Evolutionary conservation across 2,797 vertebrate genomes (phyloP).

Genomic region (Pteronotus mesoamericanus): DNA sequence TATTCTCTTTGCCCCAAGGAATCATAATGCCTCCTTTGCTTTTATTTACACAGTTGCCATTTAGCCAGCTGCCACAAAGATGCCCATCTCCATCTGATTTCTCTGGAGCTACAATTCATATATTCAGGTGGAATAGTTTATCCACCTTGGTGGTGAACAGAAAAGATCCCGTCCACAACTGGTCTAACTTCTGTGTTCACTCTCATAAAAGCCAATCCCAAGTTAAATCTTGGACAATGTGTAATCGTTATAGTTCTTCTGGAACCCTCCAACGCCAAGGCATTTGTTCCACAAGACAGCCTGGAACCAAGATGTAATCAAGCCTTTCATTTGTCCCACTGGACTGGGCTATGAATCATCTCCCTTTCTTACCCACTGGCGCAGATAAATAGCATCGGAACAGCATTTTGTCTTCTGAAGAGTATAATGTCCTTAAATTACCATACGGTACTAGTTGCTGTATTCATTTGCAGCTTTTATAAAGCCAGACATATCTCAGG

Average conservation of each 20-base stretch:
- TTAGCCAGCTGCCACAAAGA: slow-evolving; percentile 10
- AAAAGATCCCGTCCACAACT: background rate
- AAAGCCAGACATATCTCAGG: slow-evolving; percentile 8
- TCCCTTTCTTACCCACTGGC: slow-evolving; percentile 44
- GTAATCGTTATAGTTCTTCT: slow-evolving; percentile 7
- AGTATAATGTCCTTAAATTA: slow-evolving; percentile 52
- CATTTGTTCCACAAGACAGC: slow-evolving; percentile 45
- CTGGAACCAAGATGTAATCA: slow-evolving; percentile 66
- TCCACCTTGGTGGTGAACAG: background rate
- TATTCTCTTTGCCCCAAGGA: background rate
- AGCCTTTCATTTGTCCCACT: slow-evolving; percentile 39
- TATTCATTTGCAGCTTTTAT: slow-evolving; percentile 22
- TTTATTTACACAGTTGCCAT: slow-evolving; percentile 1
- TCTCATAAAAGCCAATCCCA: slow-evolving; percentile 49
- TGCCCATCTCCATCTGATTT: background rate
- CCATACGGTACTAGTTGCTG: background rate
- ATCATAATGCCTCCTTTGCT: background rate
- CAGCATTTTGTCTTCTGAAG: slow-evolving; percentile 37
- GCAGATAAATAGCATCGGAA: slow-evolving; percentile 48
- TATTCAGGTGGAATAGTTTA: slow-evolving; percentile 23
- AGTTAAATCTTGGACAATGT: slow-evolving; percentile 51
- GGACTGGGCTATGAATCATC: slow-evolving; percentile 44
- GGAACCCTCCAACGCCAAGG: slow-evolving; percentile 28
- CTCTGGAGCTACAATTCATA: background rate
- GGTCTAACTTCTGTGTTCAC: background rate